Percentiles rank a stretch among this genome's conserved stretches.
phyloP scores from a whole-genome alignment of 2,888 invertebrate species.

The Philereme vetulata region DNA sequence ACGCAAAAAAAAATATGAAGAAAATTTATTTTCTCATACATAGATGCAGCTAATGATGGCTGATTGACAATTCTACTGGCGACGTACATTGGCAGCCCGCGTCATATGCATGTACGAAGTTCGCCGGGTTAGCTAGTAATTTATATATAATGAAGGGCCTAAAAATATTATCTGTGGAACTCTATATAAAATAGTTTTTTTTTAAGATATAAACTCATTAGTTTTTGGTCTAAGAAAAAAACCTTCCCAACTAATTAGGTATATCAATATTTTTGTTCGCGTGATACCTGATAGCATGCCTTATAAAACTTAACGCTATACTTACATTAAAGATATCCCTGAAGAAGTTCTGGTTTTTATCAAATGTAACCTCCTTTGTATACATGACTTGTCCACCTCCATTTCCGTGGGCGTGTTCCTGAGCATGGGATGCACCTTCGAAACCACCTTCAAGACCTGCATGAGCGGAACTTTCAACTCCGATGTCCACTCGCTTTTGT shows the following conservation, averaged over 20 bases:
- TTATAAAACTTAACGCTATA: conserved; percentile 25
- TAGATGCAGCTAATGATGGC: no score
- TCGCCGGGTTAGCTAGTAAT: neutral
- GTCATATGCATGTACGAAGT: no score
- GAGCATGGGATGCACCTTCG: conserved; percentile 3
- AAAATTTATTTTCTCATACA: no score
- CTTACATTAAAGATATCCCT: conserved; percentile 86
- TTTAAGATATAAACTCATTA: no score
- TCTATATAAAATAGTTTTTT: no score
- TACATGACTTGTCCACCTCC: conserved; percentile 50
- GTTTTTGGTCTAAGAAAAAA: no score
- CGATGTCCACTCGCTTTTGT: conserved; percentile 64
- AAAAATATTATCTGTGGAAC: neutral
- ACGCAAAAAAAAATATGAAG: no score
- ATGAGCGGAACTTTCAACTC: conserved; percentile 44
- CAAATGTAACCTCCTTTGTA: conserved; percentile 58
- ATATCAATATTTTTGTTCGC: no score
- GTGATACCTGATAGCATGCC: no score
- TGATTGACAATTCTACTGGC: no score
- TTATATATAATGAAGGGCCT: neutral
- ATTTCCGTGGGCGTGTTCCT: conserved; percentile 12
- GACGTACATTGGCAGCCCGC: no score
- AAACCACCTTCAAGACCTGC: conserved; percentile 4
- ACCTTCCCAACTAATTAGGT: no score
- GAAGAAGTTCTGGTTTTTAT: conserved; percentile 77